phyloP scores from a whole-genome alignment of 2,113 vertebrate genomes.

The Diglossa brunneiventris region DNA sequence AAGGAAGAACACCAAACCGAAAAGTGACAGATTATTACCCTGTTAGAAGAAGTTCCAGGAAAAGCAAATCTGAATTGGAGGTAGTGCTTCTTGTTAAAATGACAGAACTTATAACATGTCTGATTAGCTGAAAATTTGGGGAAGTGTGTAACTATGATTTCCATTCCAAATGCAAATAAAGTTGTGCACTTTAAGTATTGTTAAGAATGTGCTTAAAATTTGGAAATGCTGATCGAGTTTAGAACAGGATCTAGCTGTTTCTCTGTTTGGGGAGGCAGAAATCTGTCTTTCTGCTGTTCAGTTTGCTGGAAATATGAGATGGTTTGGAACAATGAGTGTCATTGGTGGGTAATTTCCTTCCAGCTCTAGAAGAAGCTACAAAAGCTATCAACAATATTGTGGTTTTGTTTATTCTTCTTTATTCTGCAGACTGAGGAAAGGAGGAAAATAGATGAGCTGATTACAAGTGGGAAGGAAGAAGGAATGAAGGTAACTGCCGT shows the following conservation, averaged over 20 bases:
- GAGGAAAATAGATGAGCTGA: conserved; percentile 84
- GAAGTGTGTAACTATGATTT: not conserved
- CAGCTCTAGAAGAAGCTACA: not conserved
- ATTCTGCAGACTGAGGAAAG: conserved; percentile 85
- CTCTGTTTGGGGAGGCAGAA: not conserved
- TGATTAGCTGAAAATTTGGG: not conserved
- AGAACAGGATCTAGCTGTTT: not conserved
- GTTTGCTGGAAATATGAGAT: not conserved
- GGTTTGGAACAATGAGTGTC: not conserved
- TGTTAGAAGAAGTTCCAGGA: conserved; percentile 89
- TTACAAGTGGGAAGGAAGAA: conserved; percentile 86
- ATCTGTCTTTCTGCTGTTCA: not conserved
- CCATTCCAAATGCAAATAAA: not conserved
- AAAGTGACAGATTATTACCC: conserved; percentile 96
- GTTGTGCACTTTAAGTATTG: not conserved
- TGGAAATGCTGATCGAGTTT: not conserved
- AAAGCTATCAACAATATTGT: not conserved
- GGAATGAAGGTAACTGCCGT: conserved; percentile 85
- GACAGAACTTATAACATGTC: fast-evolving
- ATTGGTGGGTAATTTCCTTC: not conserved
- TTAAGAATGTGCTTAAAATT: not conserved
- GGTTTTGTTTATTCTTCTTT: not conserved
- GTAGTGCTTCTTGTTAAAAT: conserved; percentile 54
- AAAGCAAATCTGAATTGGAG: conserved; percentile 89
- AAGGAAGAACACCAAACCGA: conserved; percentile 82